Evolutionary conservation across 2,888 invertebrate genomes (phyloP).

Genomic region (Chrysolina haemoptera): DNA sequence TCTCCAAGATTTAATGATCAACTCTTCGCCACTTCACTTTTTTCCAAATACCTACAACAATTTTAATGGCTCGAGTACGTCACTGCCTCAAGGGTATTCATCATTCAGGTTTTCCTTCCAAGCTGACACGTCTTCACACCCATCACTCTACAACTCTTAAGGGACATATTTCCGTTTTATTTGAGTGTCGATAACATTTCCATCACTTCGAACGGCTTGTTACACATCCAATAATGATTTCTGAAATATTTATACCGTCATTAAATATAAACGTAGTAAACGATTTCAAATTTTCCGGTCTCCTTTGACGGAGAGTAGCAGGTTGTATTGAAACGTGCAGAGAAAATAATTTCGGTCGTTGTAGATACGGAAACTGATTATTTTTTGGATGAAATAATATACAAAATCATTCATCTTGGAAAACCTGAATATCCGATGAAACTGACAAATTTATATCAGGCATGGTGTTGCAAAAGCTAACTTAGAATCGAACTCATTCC

Average conservation of each 20-base stretch:
- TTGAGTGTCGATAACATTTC: constrained; percentile 37
- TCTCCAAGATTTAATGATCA: neutral
- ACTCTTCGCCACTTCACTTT: neutral
- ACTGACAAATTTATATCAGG: too few relatives aligned
- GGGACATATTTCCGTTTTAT: constrained; percentile 34
- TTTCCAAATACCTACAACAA: neutral
- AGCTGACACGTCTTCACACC: neutral
- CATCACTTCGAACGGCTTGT: constrained; percentile 27
- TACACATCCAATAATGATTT: constrained; percentile 31
- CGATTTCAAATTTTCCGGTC: neutral
- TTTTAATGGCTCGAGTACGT: neutral
- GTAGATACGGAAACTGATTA: too few relatives aligned
- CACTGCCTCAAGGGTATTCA: neutral
- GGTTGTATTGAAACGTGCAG: too few relatives aligned
- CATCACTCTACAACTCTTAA: constrained; percentile 16
- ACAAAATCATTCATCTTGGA: too few relatives aligned
- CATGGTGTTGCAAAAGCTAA: too few relatives aligned
- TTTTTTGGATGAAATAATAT: too few relatives aligned
- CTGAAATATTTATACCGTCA: constrained; percentile 29
- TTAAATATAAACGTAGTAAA: constrained; percentile 24
- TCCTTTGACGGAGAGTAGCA: too few relatives aligned
- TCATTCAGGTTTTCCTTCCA: neutral
- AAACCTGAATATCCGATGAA: too few relatives aligned
- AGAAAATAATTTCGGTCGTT: too few relatives aligned
- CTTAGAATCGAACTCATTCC: too few relatives aligned